These are phyloP conservation scores for Heliconius hermathena DNA, from an alignment of 1,140 invertebrate species.

Conservation along the genomic window DNA sequence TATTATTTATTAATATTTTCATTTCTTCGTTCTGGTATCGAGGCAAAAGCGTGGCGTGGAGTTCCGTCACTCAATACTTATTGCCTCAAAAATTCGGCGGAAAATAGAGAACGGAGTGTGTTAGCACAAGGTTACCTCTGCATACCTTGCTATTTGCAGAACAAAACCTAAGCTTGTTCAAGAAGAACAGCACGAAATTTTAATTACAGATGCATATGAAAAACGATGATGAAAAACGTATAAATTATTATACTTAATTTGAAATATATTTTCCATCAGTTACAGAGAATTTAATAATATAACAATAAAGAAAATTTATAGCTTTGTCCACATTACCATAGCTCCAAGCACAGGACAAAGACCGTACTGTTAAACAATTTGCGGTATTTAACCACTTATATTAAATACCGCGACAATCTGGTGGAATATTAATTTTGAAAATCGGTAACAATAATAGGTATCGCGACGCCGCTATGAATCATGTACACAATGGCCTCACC, in stretches of 20 bases:
- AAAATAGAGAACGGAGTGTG: no score
- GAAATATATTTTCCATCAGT: background rate
- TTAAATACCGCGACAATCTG: slow-evolving; percentile 37
- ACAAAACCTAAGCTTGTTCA: no score
- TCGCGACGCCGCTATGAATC: slow-evolving; percentile 57
- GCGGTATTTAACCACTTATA: slow-evolving; percentile 39
- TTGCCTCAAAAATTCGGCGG: no score
- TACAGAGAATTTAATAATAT: background rate
- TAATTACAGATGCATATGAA: no score
- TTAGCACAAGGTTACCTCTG: no score
- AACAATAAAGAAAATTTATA: background rate
- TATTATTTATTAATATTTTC: no score
- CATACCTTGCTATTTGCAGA: no score
- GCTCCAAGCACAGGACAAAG: background rate
- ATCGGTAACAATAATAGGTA: slow-evolving; percentile 63
- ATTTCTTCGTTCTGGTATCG: no score
- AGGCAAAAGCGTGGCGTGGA: no score
- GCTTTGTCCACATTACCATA: background rate
- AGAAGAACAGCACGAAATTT: no score
- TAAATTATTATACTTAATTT: background rate
- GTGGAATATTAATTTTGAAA: slow-evolving; percentile 65
- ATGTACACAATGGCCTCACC: slow-evolving; percentile 51
- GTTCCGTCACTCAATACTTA: no score
- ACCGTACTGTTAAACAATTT: slow-evolving; percentile 30
- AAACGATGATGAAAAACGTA: background rate